Conservation (phyloP, 2,113 vertebrate genomes). For the Phainopepla nitens region DNA sequence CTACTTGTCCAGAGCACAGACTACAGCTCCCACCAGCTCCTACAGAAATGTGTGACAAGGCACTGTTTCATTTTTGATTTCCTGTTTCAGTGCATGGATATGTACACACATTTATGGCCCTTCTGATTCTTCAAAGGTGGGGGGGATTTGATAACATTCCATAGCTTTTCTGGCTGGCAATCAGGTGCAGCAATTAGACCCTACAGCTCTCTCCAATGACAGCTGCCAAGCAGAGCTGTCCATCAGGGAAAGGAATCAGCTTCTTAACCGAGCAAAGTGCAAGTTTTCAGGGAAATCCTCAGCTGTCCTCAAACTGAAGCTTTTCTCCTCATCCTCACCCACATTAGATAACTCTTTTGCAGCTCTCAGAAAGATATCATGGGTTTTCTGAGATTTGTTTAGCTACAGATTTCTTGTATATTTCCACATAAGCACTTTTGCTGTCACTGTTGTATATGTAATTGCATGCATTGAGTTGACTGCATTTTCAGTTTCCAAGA, state of each 20-base stretch:
- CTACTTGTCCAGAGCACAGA: neutral
- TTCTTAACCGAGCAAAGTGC: neutral
- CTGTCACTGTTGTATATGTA: neutral
- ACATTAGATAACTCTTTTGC: neutral
- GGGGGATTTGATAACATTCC: rapidly evolving
- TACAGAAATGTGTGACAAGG: neutral
- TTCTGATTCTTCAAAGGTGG: neutral
- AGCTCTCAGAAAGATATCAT: neutral
- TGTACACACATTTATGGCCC: rapidly evolving
- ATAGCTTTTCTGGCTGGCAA: neutral
- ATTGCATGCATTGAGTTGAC: neutral
- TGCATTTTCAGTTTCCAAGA: neutral
- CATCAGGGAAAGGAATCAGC: neutral
- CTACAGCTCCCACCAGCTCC: neutral
- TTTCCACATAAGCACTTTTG: neutral
- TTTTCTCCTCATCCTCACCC: neutral
- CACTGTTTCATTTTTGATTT: neutral
- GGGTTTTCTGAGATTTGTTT: neutral
- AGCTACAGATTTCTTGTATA: neutral
- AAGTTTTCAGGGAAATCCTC: neutral
- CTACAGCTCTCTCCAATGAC: neutral
- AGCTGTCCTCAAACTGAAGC: neutral
- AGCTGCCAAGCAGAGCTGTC: neutral
- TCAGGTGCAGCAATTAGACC: neutral
- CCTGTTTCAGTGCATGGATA: neutral